phyloP scores from a whole-genome alignment of 2,888 invertebrate genomes.

The Pilophorus perplexus region DNA sequence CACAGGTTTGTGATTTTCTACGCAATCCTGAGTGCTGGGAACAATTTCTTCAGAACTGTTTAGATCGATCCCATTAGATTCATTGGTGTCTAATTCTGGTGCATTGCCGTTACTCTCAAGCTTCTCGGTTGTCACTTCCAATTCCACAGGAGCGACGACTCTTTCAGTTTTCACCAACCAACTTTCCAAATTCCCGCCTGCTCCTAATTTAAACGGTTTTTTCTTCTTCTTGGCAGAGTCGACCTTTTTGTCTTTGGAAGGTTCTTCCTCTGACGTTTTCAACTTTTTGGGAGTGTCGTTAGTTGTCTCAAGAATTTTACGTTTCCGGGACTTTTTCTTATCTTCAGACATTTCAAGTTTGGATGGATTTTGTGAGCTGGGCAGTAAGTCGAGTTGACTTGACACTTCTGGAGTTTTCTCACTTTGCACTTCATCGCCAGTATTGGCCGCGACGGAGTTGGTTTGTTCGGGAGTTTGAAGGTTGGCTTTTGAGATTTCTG shows the following conservation, averaged over 20 bases:
- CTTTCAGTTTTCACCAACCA: slow-evolving; percentile 23
- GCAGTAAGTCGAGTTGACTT: too few species aligned
- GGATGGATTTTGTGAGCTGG: too few species aligned
- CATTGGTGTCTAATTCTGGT: too few species aligned
- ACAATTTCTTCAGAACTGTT: slow-evolving; percentile 27
- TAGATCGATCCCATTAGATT: not conserved
- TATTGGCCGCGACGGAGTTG: too few species aligned
- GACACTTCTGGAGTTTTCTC: too few species aligned
- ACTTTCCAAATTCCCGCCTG: slow-evolving; percentile 9
- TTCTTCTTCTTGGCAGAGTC: slow-evolving; percentile 20
- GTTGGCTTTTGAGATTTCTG: too few species aligned
- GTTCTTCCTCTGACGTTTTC: not conserved
- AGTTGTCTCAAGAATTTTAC: not conserved
- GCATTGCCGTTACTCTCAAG: not conserved
- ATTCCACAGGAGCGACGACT: not conserved
- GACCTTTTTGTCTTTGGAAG: not conserved
- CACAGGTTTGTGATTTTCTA: not conserved
- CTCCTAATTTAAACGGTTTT: not conserved
- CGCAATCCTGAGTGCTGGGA: slow-evolving; percentile 16
- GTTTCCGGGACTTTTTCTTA: not conserved
- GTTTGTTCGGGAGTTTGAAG: too few species aligned
- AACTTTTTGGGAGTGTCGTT: not conserved
- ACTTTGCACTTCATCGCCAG: too few species aligned
- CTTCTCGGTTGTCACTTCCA: not conserved
- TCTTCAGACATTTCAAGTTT: too few species aligned